A percentile compares a stretch with the other conserved stretches of the same genome.
Evolutionary conservation across 2,888 invertebrate genomes (phyloP).

Genomic region (Epirrita christyi): DNA sequence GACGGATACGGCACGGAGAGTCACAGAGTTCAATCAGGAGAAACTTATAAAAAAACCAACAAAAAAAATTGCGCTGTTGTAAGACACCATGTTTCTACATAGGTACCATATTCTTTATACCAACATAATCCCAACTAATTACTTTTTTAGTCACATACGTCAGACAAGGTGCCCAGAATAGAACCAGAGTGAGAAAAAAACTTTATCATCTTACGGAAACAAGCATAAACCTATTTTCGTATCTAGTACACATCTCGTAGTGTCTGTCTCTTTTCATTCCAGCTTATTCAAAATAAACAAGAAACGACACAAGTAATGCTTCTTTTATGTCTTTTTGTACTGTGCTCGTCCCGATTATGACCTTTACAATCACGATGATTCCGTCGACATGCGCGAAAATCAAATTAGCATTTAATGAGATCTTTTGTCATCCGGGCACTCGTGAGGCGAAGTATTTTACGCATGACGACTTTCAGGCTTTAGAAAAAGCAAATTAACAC

Average conservation of each 20-base stretch:
- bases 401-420: constrained; percentile 40
- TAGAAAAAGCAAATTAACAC: constrained; percentile 13
- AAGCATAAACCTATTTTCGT: too few relatives aligned
- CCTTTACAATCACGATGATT: constrained; percentile 23
- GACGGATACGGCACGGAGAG: neutral
- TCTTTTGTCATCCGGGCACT: constrained; percentile 32
- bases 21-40: neutral
- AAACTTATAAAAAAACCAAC: too few relatives aligned
- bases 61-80: too few relatives aligned
- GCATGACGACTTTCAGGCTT: constrained; percentile 18
- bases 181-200: too few relatives aligned
- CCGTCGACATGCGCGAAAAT: constrained; percentile 33
- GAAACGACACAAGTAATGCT: constrained; percentile 10
- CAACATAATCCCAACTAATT: too few relatives aligned
- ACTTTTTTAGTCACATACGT: too few relatives aligned
- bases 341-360: constrained; percentile 17
- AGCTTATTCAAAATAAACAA: constrained; percentile 16
- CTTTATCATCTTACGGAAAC: too few relatives aligned
- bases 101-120: too few relatives aligned
- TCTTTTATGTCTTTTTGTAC: constrained; percentile 18
- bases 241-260: too few relatives aligned
- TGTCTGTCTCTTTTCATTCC: constrained; percentile 20
- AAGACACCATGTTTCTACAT: too few relatives aligned
- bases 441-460: constrained; percentile 20
- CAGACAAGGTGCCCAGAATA: too few relatives aligned